Evolutionary conservation across 2,888 invertebrate species (phyloP), one percentile per base, ranked within the genome.

Genomic region (Volucella zonaria): DNA sequence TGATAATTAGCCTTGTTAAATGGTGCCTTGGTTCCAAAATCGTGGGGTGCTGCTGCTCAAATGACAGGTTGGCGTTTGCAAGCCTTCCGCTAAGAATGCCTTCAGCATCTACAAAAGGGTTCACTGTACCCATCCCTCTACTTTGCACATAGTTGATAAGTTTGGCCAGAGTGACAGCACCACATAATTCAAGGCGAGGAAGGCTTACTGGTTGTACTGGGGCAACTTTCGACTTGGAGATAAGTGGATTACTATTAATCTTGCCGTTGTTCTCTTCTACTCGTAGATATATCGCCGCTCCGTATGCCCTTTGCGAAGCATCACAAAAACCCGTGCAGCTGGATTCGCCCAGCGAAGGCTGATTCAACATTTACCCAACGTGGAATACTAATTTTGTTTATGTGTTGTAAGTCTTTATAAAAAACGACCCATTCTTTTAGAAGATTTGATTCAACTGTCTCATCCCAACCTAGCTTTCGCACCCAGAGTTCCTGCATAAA

Each of bases 251-350:
- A 15, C 52, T 67, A 14, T 59, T 38, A 1, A 67, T 18, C 10
- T 1, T n/a, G 11, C 23, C 40, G n/a, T 54, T 10, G 1, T 1
- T 18, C 12, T 66, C 64, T 14, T 43, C 45, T n/a, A 31, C 10
- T 14, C 66, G 38, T 31, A 66, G n/a, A 43, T 66, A 66, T 1
- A 66, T 47, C 18, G 38, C 66, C n/a, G 54, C 62, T 14, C 54
- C 76, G 47, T 56, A 75, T 18, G 81, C 81, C 18, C 51, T 67
- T 4, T 58, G 51, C n/a, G 74, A 80, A 1, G 68, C 75, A 42
- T 81, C 81, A 15, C 23, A 59, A n/a, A n/a, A 75, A 81, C 11
- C 64, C 75, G 38, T 75, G 75, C 11, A 75, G 45, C 45, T 75
- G 61, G 3, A 61, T 0, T 18, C 18, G 1, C 18, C 18, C 1